Evolutionary conservation across 2,888 invertebrate species (phyloP), one percentile per base, ranked within the genome.

Genomic region (Mesochorus sp.): DNA sequence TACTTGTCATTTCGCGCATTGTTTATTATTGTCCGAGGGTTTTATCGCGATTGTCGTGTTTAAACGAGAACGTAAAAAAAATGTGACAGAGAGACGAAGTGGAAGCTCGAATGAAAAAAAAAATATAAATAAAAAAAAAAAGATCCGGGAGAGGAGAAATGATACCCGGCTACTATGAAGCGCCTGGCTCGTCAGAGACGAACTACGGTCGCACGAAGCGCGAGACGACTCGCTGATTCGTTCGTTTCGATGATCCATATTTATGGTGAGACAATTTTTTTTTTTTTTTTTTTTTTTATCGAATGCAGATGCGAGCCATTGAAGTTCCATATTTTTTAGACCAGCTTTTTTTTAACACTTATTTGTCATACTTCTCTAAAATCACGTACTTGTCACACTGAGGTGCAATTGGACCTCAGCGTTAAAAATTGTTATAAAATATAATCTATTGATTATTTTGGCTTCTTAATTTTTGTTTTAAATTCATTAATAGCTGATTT

Each of bases 1-100:
- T 88, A 88, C 88, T 88, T 88, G 89, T 89, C 89, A 89, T 89
- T 90, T 89, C 87, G 87, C 89, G 89, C 89, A 89, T 89, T 89
- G 89, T 89, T 90, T 89, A 89, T 90, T 89, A 89, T 90, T 89
- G 86, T 86, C 87, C 87, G 85, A 85, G 84, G 86, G 76, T 83
- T 88, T 88, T 89, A 89, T 88, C 89, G 82, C 82, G 88, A 88
- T 88, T 82, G 83, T 72, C 82, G 76, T 76, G 74, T 72, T 77
- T 72, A 72, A 77, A 57, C 72, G 74, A 78, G 71, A 76, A 75
- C 19, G 14, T 12, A 75, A 70, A 49, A 66, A 49, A 14, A 24
- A 61, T 76, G 39, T 37, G 74, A 77, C 68, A 42, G 70, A 72
- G 68, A 79, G 57, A 66, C 57, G 57, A 72, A 49, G 61, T 68